Evolutionary conservation across 1,140 invertebrate genomes (phyloP).

Genomic region (Bombus sylvicola): DNA sequence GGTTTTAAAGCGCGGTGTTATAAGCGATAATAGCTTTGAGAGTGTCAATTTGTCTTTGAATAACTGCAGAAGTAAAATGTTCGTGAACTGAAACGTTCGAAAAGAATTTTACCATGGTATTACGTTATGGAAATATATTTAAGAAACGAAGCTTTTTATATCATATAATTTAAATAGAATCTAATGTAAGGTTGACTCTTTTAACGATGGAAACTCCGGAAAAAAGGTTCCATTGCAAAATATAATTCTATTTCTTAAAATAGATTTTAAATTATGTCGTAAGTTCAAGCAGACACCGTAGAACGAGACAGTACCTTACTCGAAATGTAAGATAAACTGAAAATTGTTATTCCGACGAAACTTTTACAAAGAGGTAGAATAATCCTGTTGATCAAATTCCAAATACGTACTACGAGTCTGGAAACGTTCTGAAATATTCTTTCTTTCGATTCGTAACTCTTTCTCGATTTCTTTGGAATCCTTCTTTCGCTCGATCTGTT

Average conservation of each 20-base stretch:
- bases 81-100: neutral
- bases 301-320: no score
- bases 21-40: neutral
- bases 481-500: conserved; percentile 32
- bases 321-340: neutral
- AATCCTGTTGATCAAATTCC: neutral
- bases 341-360: neutral
- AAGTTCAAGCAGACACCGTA: neutral
- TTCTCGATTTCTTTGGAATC: conserved; percentile 9
- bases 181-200: neutral
- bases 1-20: neutral
- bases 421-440: neutral
- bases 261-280: neutral
- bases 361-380: neutral
- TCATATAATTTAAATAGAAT: neutral
- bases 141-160: neutral
- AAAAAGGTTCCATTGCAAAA: neutral
- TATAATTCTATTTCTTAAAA: neutral
- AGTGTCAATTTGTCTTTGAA: neutral
- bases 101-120: neutral
- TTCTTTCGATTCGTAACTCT: conserved; percentile 27
- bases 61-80: no score
- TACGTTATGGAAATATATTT: neutral
- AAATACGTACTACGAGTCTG: neutral
- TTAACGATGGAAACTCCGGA: neutral